Evolutionary conservation across 2,888 invertebrate species (phyloP).

Genomic region (Aleiodes testaceus): DNA sequence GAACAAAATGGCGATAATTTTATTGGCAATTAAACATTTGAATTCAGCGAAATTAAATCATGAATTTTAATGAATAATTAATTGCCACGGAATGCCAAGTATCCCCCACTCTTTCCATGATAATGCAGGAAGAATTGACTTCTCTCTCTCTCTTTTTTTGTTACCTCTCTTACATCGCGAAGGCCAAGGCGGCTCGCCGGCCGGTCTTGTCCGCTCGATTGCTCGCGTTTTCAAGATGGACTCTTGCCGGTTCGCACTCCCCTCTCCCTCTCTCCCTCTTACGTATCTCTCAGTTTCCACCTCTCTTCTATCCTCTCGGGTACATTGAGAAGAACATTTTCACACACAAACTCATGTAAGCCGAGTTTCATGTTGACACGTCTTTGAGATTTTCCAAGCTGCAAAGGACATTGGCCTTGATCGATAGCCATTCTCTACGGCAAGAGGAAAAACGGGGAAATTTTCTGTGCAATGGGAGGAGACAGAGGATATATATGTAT

Average conservation of each 20-base stretch:
- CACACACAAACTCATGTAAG: background rate
- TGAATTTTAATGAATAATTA: too few species aligned
- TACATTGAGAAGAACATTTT: background rate
- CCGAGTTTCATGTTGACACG: slow-evolving; percentile 1
- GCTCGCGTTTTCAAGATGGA: slow-evolving; percentile 45
- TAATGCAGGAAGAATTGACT: slow-evolving; percentile 28
- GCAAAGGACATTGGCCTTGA: slow-evolving; percentile 41
- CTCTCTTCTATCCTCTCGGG: slow-evolving; percentile 22
- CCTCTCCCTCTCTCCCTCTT: slow-evolving; percentile 26
- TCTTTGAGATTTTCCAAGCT: slow-evolving; percentile 20
- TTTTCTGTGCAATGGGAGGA: background rate
- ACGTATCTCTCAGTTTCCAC: too few species aligned
- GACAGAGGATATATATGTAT: slow-evolving; percentile 5
- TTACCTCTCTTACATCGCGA: slow-evolving; percentile 31
- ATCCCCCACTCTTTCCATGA: background rate
- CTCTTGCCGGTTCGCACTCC: slow-evolving; percentile 34
- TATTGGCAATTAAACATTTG: too few species aligned
- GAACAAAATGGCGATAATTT: too few species aligned
- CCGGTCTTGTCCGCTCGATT: slow-evolving; percentile 39
- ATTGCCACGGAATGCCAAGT: background rate
- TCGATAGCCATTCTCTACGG: slow-evolving; percentile 39
- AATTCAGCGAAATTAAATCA: too few species aligned
- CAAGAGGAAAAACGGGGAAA: slow-evolving; percentile 29
- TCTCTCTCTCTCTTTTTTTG: slow-evolving; percentile 14
- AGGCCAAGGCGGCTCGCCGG: slow-evolving; percentile 40